Conservation (phyloP, 2,113 vertebrate species). For the Rhinolophus ferrumequinum region DNA sequence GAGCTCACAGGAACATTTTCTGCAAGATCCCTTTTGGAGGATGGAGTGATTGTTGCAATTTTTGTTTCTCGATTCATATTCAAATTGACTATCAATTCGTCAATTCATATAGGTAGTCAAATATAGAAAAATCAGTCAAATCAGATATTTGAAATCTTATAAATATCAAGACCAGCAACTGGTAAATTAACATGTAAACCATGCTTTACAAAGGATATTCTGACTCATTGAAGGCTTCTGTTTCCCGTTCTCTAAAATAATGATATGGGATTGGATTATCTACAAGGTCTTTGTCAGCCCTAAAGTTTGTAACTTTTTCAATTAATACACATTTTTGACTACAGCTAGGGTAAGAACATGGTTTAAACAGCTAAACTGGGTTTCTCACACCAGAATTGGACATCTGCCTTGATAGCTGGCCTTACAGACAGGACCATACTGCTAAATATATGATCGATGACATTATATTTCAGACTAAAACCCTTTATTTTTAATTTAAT, state of each 20-base stretch:
- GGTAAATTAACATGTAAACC: not conserved
- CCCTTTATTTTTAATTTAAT: slow-evolving; percentile 11
- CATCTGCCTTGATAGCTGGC: not conserved
- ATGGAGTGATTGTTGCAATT: not conserved
- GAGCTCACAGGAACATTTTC: not conserved
- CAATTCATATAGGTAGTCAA: not conserved
- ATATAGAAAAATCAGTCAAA: not conserved
- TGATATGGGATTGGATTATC: not conserved
- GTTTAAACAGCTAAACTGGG: not conserved
- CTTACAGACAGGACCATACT: not conserved
- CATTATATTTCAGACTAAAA: not conserved
- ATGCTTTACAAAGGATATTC: not conserved
- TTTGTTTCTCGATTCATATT: not conserved
- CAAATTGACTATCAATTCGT: not conserved
- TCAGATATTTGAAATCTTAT: not conserved
- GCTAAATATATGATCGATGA: not conserved
- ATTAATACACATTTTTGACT: not conserved
- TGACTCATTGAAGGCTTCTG: not conserved
- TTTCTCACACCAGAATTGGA: not conserved
- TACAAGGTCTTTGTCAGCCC: not conserved
- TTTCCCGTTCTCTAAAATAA: not conserved
- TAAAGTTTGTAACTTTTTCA: not conserved
- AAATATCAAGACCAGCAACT: not conserved
- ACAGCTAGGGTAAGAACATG: not conserved
- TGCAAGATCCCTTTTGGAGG: not conserved